Percentiles rank a stretch among this genome's conserved stretches.
Evolutionary conservation across 2,113 vertebrate species (phyloP).

Genomic region (Gavia stellata): DNA sequence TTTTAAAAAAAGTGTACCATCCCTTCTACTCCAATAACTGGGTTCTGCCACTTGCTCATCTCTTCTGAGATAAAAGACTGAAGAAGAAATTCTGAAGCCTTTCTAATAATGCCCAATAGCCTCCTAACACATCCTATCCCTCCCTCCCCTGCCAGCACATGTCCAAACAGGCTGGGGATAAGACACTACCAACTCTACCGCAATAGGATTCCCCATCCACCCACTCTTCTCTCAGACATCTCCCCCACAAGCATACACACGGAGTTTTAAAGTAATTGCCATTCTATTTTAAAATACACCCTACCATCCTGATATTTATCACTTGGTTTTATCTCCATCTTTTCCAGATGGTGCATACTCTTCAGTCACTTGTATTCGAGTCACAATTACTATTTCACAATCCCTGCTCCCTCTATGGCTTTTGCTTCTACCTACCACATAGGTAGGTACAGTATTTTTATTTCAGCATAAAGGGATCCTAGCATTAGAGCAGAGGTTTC

Average conservation of each 20-base stretch:
- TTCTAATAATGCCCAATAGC: not conserved
- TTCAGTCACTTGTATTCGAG: not conserved
- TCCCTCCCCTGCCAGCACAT: accelerated
- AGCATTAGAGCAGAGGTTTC: not conserved
- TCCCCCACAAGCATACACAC: not conserved
- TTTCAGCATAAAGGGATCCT: not conserved
- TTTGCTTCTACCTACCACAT: not conserved
- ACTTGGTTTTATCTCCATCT: not conserved
- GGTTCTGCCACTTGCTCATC: not conserved
- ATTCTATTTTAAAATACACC: not conserved
- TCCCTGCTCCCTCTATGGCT: not conserved
- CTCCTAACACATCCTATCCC: not conserved
- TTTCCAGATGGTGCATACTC: not conserved
- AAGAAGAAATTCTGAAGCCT: not conserved
- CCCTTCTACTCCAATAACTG: not conserved
- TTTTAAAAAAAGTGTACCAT: not conserved
- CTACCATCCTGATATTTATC: not conserved
- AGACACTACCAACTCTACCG: not conserved
- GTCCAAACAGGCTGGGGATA: not conserved
- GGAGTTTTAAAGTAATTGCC: not conserved
- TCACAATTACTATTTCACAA: not conserved
- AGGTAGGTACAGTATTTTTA: not conserved
- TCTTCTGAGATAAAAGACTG: not conserved
- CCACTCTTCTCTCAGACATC: not conserved
- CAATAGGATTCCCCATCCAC: not conserved